Evolutionary conservation across 2,113 vertebrate genomes (phyloP), one percentile per base, ranked within the genome.

Genomic region (Charina bottae): DNA sequence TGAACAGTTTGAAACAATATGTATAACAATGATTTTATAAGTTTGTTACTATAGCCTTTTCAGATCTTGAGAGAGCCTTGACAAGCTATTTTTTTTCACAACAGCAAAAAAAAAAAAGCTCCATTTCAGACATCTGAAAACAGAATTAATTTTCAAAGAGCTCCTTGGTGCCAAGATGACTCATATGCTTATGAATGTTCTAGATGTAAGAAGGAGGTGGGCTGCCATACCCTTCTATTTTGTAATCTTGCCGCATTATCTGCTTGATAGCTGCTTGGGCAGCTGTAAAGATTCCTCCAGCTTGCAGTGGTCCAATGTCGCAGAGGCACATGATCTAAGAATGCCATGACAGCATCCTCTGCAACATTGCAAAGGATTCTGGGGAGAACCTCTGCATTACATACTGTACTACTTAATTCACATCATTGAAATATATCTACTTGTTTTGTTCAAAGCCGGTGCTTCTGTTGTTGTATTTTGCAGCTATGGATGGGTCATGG

Each of bases 1-100:
- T 92, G 89, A 94, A 90, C 89, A 89, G 62, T 12, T 84, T 92
- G 89, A 91, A 90, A 85, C 17, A 85, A 10, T 84, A 92, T 94
- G 92, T 94, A 92, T 90, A 92, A 94, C 94, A 94, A 95, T 95
- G 92, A 92, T 92, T 62, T 68, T 62, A 85, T 84, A 89, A 26
- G 21, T 85, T 89, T 89, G 78, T 62, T 94, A 90, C 85, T 59
- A 55, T 26, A 42, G 64, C 85, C 55, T 88, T 89, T 93, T 92
- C 93, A 93, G 87, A 83, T 87, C n/a, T 62, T 84, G 85, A 83
- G 24, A 83, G 33, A 83, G 42, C 28, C 49, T 92, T 92, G 91
- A 92, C 86, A 88, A 88, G 86, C 64, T 88, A 53, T 92, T 42
- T 87, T 28, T 90, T 94, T 72, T 84, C 23, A 89, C 90, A 93